phyloP scores from a whole-genome alignment of 2,113 vertebrate genomes.

The Strigops habroptila region DNA sequence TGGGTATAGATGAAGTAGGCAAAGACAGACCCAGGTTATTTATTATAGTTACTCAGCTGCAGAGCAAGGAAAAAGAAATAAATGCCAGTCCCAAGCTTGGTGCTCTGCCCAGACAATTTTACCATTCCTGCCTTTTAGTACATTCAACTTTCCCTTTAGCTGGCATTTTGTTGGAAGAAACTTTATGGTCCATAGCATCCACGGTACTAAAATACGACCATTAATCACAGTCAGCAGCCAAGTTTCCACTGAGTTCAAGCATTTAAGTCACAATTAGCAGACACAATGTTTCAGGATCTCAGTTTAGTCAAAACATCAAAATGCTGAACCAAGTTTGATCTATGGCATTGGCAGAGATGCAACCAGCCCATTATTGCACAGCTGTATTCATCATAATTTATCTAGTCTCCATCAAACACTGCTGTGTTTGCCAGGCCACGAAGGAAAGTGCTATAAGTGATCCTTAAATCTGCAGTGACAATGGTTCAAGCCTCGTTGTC shows the following conservation, averaged over 20 bases:
- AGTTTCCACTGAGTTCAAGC: neutral
- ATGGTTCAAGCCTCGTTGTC: neutral
- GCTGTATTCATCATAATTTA: slow-evolving; percentile 21
- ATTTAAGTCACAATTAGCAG: slow-evolving; percentile 49
- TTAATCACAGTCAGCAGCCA: neutral
- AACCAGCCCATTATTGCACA: neutral
- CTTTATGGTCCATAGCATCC: slow-evolving; percentile 3
- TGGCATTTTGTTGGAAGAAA: slow-evolving; percentile 33
- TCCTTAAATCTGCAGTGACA: neutral
- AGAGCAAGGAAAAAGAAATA: neutral
- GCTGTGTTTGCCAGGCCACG: neutral
- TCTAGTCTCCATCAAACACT: neutral
- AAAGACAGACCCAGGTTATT: neutral
- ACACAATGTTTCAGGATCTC: slow-evolving; percentile 9
- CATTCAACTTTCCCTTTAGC: neutral
- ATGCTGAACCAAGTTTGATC: neutral
- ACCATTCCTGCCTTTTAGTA: neutral
- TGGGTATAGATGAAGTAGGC: neutral
- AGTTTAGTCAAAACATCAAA: neutral
- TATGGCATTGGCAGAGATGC: slow-evolving; percentile 12
- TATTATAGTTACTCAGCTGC: neutral
- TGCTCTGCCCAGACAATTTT: slow-evolving; percentile 6
- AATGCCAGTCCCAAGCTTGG: neutral
- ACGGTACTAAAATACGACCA: neutral
- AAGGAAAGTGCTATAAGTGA: neutral